Evolutionary conservation across 2,888 invertebrate genomes (phyloP).

Genomic region (Drosophila maculinotata): DNA sequence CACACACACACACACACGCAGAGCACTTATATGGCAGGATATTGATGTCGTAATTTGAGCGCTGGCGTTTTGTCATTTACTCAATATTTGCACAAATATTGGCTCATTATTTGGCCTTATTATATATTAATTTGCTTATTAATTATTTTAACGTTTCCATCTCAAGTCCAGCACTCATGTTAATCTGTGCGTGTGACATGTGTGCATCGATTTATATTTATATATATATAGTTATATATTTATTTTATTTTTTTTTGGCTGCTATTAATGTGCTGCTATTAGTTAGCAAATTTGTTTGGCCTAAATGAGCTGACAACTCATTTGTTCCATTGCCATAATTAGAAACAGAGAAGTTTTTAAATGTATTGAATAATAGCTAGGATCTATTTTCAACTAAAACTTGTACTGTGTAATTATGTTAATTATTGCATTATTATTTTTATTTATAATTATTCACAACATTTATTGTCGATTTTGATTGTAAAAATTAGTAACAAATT

Average conservation of each 20-base stretch:
- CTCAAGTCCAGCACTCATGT: too few species aligned
- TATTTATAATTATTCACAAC: too few species aligned
- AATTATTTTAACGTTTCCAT: slow-evolving; percentile 58
- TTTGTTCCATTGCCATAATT: slow-evolving; percentile 6
- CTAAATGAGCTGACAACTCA: slow-evolving; percentile 19
- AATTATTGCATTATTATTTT: too few species aligned
- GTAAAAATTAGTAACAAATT: too few species aligned
- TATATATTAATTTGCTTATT: slow-evolving; percentile 75
- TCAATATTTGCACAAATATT: slow-evolving; percentile 70
- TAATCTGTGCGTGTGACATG: slow-evolving; percentile 33
- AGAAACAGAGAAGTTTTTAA: not conserved
- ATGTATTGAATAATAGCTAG: not conserved
- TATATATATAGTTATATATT: too few species aligned
- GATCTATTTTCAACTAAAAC: too few species aligned
- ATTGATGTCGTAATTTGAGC: slow-evolving; percentile 56
- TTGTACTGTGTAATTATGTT: too few species aligned
- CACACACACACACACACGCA: slow-evolving; percentile 29
- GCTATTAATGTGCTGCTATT: slow-evolving; percentile 51
- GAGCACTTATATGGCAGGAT: slow-evolving; percentile 7
- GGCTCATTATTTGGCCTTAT: slow-evolving; percentile 72
- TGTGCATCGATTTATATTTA: slow-evolving; percentile 13
- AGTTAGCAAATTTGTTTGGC: slow-evolving; percentile 33
- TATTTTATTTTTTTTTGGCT: not conserved
- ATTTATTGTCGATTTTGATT: too few species aligned
- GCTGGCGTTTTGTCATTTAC: slow-evolving; percentile 42